Evolutionary conservation across 2,888 invertebrate species (phyloP), one percentile per base, ranked within the genome.

Genomic region (Philonicus albiceps): DNA sequence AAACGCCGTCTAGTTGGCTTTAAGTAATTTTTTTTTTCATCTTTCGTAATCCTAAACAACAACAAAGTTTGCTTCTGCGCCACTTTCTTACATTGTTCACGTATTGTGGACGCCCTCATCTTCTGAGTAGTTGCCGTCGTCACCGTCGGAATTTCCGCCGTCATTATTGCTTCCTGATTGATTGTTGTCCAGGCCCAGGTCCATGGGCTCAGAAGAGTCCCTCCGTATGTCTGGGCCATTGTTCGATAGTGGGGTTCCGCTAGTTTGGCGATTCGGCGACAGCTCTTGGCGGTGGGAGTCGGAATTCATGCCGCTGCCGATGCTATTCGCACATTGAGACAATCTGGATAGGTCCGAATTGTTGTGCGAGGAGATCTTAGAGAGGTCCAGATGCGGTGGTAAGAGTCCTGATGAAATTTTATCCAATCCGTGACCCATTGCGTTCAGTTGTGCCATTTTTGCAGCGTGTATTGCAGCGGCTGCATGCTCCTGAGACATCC

Each of bases 381-480:
- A 90, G 86, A 92, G 90, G 89, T 92, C 92, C 73, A 92, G 91
- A 88, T 92, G 92, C 8, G 91, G 91, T 85, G 92, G 92, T 88
- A 92, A 87, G 43, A 92, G 88, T 19, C 91, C 90, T 1, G 92
- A 89, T 13, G 94, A 94, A n/a, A 94, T 92, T 89, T 94, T 95
- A 87, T 94, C 94, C 75, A 93, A 88, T 53, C 92, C 91, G 88
- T 94, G 93, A 2, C 93, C 93, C 93, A 95, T 93, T 5, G 95
- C 95, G 90, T 95, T 96, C 91, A 96, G 93, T 89, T 96, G 96
- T 31, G 96, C 96, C 91, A 96, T 93, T 92, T 96, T 96, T 40
- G 95, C 95, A 0, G 96, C 96, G 90, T 96, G 96, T 91, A 96
- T 94, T 4, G 96, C 96, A 0, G 96, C 96, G 89, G 95, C 94